phyloP scores from a whole-genome alignment of 1,140 invertebrate species.

The Drosophila sp. region DNA sequence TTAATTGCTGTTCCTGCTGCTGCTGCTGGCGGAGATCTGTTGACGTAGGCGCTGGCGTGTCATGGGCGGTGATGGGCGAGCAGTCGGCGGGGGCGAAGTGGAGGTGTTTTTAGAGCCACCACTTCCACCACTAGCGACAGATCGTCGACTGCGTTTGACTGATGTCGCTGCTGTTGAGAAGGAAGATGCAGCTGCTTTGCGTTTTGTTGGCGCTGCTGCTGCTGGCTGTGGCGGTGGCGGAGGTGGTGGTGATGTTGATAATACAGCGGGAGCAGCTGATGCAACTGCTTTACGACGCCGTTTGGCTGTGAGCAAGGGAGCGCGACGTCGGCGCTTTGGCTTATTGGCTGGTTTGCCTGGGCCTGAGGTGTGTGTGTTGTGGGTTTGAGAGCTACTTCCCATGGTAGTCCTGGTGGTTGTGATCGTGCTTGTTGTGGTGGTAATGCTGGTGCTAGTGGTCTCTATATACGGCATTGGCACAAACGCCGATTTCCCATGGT shows the following conservation, averaged over 20 bases:
- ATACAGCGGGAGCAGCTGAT: background rate
- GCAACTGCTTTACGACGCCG: conserved; percentile 40
- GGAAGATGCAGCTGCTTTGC: conserved; percentile 30
- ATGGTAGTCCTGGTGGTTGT: conserved; percentile 23
- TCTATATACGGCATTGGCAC: conserved; percentile 53
- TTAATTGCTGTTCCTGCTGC: conserved; percentile 28
- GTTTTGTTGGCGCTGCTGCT: conserved; percentile 12
- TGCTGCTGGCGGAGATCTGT: conserved; percentile 69
- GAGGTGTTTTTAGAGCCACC: conserved; percentile 4
- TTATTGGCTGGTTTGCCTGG: conserved; percentile 42
- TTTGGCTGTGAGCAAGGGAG: conserved; percentile 51
- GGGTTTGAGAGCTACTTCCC: conserved; percentile 36
- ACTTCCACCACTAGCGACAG: background rate
- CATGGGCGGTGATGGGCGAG: conserved; percentile 64
- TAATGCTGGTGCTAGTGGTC: conserved; percentile 25
- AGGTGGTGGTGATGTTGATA: conserved; percentile 7
- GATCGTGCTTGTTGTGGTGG: conserved; percentile 35
- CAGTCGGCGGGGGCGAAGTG: conserved; percentile 27
- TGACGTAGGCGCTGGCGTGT: conserved; percentile 67
- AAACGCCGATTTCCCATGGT: conserved; percentile 57
- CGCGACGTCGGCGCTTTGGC: conserved; percentile 65
- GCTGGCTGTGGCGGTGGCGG: conserved; percentile 10
- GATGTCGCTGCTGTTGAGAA: conserved; percentile 35
- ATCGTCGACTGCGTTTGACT: conserved; percentile 41
- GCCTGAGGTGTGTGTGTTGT: conserved; percentile 70